Percentiles rank a stretch among this genome's conserved stretches.
Conservation (phyloP, 2,888 invertebrate genomes). For the Spodoptera littoralis region DNA sequence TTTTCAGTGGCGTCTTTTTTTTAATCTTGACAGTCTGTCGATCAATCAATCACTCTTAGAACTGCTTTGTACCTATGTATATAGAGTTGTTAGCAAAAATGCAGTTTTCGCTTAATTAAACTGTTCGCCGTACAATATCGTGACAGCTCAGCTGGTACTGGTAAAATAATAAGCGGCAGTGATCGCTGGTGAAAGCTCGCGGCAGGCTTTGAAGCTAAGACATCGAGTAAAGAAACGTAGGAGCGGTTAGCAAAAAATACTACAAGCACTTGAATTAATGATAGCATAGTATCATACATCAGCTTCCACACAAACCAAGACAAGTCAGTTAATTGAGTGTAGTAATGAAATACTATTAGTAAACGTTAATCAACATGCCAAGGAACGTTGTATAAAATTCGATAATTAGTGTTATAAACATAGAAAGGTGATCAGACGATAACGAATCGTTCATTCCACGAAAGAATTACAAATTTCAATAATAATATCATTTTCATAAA, state of each 20-base stretch:
- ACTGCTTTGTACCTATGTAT: constrained; percentile 11
- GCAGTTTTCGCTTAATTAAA: constrained; percentile 57
- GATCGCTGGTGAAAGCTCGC: constrained; percentile 66
- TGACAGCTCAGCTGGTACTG: constrained; percentile 56
- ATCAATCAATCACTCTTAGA: not conserved
- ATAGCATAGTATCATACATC: constrained; percentile 11
- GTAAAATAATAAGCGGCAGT: constrained; percentile 64
- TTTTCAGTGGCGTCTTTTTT: no score
- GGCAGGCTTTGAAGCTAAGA: constrained; percentile 65
- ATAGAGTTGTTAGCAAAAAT: constrained; percentile 12
- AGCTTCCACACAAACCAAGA: not conserved
- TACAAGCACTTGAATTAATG: constrained; percentile 18
- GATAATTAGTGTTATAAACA: no score
- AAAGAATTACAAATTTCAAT: no score
- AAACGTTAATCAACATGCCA: not conserved
- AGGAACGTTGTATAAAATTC: no score
- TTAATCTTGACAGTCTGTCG: no score
- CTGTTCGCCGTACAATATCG: constrained; percentile 60
- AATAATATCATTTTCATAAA: no score
- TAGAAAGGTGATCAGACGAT: no score
- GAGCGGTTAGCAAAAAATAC: constrained; percentile 26
- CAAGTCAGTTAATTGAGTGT: constrained; percentile 3
- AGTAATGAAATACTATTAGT: not conserved
- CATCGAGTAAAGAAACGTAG: constrained; percentile 42
- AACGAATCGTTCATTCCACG: no score